Conservation (phyloP, 23 tunicate genomes). For the Trididemnum clinides region DNA sequence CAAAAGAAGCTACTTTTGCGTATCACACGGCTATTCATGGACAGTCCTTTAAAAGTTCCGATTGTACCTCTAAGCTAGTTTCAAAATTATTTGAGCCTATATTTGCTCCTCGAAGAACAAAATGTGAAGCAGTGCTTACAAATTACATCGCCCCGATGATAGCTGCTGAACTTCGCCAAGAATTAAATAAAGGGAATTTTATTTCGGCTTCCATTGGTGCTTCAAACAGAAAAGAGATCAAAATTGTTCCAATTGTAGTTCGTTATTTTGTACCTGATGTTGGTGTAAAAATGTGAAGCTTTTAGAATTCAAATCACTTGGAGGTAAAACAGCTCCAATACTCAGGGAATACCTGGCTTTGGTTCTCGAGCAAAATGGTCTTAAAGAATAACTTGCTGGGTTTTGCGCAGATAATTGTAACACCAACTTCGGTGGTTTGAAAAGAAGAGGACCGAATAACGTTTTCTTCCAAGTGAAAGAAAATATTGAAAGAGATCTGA, state of each 20-base stretch:
- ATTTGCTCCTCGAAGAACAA: conserved; percentile 57
- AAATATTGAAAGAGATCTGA: conserved; percentile 54
- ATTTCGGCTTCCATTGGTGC: conserved; percentile 53
- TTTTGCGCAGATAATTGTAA: conserved; percentile 71
- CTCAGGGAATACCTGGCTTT: conserved; percentile 40
- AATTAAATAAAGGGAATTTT: conserved; percentile 53
- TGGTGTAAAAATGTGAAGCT: conserved; percentile 40
- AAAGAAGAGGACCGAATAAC: conserved; percentile 63
- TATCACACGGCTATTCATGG: conserved; percentile 64
- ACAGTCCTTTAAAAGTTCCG: conserved; percentile 68
- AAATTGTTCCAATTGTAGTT: conserved; percentile 53
- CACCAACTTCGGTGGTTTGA: conserved; percentile 67
- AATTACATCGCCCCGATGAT: conserved; percentile 66
- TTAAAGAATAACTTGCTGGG: conserved; percentile 63
- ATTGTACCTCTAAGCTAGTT: conserved; percentile 69
- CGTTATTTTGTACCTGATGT: conserved; percentile 58
- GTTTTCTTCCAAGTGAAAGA: conserved; percentile 60
- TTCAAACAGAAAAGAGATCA: conserved; percentile 66
- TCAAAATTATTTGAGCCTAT: conserved; percentile 71
- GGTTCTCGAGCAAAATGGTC: conserved; percentile 55
- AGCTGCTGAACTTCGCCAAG: conserved; percentile 65
- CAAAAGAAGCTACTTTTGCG: conserved; percentile 55
- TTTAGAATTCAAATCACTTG: conserved; percentile 43
- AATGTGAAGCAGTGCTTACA: conserved; percentile 66
- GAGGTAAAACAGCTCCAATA: conserved; percentile 36